Base-by-base conservation (phyloP, 2,797 vertebrate species). In the Onychomys arenicola region DNA sequence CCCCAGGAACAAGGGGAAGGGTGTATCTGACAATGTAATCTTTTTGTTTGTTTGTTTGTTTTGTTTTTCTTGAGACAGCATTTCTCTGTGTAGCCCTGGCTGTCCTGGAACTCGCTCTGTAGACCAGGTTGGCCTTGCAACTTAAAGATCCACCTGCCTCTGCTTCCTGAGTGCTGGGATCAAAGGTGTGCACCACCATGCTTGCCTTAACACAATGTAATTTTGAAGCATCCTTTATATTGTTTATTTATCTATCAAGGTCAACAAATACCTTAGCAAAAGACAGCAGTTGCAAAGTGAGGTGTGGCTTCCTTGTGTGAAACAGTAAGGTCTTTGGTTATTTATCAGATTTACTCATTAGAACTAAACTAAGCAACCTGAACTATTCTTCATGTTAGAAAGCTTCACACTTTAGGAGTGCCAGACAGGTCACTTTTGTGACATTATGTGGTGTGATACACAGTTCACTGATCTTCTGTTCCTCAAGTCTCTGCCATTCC, bases 321-420 rank as follows among this genome's bases (percentile, higher is more conserved):
- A 27, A 93, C 94, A 94, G 92, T 59, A 5, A 27, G 65, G 34
- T 86, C 57, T 73, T 87, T 81, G 69, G 52, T 91, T 81, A 91
- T 55, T 37, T 49, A 37, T 34, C 34, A 92, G 55, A 87, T 6
- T 69, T 52, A 93, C n/a, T 96, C 55, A 49, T 16, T 65, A 16
- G 93, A 76, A 87, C 29, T 32, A 75, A 69, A 49, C 34, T 37
- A 73, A 69, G 34, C 34, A 75, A 34, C 6, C 9, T 61, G 9
- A 29, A 3, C 37, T 82, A 92, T 29, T 85, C 27, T 95, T 11
- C 52, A 23, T 67, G 32, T 83, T 80, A 86, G 78, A 86, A 29
- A 92, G 95, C 76, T 86, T 83, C 49, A 61, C 32, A 17, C 93
- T 92, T 59, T 88, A 75, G 14, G 19, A 67, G 19, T 61, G 49